Conservation (phyloP, 2,888 invertebrate species). For the Phaonia tiefii region DNA sequence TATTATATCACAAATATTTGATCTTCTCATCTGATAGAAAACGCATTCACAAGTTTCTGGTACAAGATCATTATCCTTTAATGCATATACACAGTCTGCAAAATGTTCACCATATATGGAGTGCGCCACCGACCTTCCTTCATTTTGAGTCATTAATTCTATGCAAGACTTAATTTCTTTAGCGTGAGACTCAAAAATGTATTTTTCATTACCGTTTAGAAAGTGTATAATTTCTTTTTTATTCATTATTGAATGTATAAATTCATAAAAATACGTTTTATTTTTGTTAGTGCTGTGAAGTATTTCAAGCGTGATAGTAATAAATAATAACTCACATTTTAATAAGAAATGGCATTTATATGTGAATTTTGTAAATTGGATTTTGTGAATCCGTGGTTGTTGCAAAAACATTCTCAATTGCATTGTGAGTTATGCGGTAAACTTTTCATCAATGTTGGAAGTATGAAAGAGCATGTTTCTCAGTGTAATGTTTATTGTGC, state of each 20-base stretch:
- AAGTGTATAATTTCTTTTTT: not conserved
- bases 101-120: no score
- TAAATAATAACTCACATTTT: not conserved
- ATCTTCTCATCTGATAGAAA: not conserved
- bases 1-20: not conserved
- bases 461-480: not conserved
- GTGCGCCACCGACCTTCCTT: no score
- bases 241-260: not conserved
- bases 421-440: not conserved
- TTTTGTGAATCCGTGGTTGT: not conserved
- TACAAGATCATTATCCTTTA: no score
- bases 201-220: not conserved
- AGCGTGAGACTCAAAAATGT: not conserved
- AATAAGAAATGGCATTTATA: not conserved
- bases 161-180: no score
- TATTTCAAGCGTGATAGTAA: not conserved
- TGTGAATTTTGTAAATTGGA: no score
- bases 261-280: no score
- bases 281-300: not conserved
- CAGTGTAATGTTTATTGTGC: not conserved
- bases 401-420: not conserved
- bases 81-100: no score
- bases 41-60: no score
- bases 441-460: not conserved
- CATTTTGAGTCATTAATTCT: no score